Evolutionary conservation across 2,113 vertebrate genomes (phyloP), one percentile per base, ranked within the genome.

Genomic region (Brevimyrus niger): DNA sequence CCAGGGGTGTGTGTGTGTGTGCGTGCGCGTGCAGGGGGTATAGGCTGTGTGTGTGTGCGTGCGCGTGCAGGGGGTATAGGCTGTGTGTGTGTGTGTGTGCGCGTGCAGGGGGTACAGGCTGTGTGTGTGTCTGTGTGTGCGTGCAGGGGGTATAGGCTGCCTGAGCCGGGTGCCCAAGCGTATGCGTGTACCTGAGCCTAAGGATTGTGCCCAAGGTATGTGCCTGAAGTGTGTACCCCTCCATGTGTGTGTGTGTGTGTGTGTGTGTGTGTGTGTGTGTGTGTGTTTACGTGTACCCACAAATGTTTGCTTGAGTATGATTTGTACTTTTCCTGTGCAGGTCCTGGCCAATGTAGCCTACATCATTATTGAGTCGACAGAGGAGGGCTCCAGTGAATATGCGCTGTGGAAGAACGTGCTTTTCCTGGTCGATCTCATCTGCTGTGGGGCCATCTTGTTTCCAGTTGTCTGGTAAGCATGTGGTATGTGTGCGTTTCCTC

Each of bases 391-490:
- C 90, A 97, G 95, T 3, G 96, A 97, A 76, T 97, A 97, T 38
- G 91, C 95, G 0, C 91, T 97, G 69, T 97, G 97, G 97, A 97
- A 96, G 93, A 94, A 97, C 93, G 95, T 97, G 88, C 95, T 97
- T 10, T 97, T 97, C 87, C 94, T 97, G 89, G 96, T 97, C 0
- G 97, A 97, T 89, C 96, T 97, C 87, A 95, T 97, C 92, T 97
- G 96, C 94, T 97, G 97, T 0, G 96, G 96, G 3, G 94, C 96
- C 90, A 96, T 97, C 90, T 96, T 97, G 9, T 97, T 97, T 90
- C 96, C 96, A 0, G 97, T 97, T 1, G 96, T 97, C 92, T 97
- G 97, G 97, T 97, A 89, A 91, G 93, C 94, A 42, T 91, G 17
- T 46, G 31, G 87, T 7, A 5, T 38, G 27, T 35, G 10, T 17